These are phyloP conservation scores for Columba guinea DNA, from an alignment of 2,797 vertebrate species.

Conservation along the genomic window DNA sequence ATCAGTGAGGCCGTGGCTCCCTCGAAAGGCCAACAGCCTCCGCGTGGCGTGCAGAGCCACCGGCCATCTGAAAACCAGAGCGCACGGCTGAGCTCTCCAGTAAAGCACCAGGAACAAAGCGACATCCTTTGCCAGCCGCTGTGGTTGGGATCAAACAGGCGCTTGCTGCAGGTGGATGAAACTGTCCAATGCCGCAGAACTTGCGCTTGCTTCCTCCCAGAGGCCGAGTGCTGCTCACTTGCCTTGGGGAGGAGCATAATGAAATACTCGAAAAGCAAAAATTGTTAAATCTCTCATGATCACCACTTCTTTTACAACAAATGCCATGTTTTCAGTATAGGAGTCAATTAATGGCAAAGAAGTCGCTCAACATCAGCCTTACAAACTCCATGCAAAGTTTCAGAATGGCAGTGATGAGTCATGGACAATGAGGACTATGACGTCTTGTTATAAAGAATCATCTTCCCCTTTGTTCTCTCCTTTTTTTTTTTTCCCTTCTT, in stretches of 20 bases:
- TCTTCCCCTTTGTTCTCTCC: neutral
- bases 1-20: neutral
- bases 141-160: neutral
- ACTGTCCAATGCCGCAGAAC: neutral
- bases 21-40: neutral
- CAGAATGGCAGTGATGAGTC: neutral
- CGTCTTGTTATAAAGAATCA: neutral
- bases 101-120: neutral
- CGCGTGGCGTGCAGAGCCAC: neutral
- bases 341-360: neutral
- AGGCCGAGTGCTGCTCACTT: neutral
- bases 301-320: neutral
- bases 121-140: neutral
- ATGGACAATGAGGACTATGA: neutral
- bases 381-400: neutral
- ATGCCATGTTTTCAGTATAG: neutral
- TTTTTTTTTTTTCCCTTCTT: rapidly evolving
- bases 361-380: neutral
- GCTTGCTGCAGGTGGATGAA: neutral
- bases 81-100: neutral
- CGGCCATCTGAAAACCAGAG: neutral
- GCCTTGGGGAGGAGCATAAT: neutral
- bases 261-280: neutral
- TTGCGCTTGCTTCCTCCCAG: neutral
- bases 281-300: neutral